phyloP scores from a whole-genome alignment of 2,888 invertebrate genomes.

The Dynastes maya region DNA sequence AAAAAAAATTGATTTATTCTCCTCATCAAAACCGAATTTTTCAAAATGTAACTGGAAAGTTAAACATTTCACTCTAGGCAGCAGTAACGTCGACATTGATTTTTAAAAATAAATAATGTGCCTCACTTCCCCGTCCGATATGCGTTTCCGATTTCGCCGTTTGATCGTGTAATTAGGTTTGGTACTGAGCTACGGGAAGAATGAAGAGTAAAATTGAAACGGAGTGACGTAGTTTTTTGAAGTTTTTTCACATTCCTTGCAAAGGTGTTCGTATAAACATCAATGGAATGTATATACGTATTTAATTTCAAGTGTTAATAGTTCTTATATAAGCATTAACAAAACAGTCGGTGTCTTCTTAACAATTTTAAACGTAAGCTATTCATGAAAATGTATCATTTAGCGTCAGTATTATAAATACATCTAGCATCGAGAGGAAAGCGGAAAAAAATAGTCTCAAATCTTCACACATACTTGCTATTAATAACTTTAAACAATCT shows the following conservation, averaged over 20 bases:
- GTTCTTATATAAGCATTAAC: background rate
- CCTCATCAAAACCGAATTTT: conserved; percentile 43
- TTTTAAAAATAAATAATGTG: conserved; percentile 26
- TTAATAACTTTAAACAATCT: too few species aligned
- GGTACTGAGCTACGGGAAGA: conserved; percentile 2
- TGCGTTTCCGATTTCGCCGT: conserved; percentile 22
- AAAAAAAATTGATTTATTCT: conserved; percentile 43
- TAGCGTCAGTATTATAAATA: too few species aligned
- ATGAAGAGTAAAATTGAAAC: background rate
- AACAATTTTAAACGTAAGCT: conserved; percentile 2
- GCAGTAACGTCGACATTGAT: conserved; percentile 32
- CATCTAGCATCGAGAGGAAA: too few species aligned
- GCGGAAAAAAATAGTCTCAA: too few species aligned
- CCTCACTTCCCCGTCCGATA: conserved; percentile 5
- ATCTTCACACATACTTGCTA: too few species aligned
- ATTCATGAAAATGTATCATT: background rate
- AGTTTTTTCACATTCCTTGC: conserved; percentile 4
- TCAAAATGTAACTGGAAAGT: conserved; percentile 35
- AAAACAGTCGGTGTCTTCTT: background rate
- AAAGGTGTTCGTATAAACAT: conserved; percentile 8
- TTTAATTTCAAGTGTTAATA: conserved; percentile 1
- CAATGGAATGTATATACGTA: background rate
- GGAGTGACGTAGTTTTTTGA: background rate
- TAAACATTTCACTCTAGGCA: conserved; percentile 37
- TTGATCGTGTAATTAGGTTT: conserved; percentile 20